These are phyloP conservation scores for Ophiodon elongatus DNA, from an alignment of 2,113 vertebrate genomes.

Conservation along the genomic window DNA sequence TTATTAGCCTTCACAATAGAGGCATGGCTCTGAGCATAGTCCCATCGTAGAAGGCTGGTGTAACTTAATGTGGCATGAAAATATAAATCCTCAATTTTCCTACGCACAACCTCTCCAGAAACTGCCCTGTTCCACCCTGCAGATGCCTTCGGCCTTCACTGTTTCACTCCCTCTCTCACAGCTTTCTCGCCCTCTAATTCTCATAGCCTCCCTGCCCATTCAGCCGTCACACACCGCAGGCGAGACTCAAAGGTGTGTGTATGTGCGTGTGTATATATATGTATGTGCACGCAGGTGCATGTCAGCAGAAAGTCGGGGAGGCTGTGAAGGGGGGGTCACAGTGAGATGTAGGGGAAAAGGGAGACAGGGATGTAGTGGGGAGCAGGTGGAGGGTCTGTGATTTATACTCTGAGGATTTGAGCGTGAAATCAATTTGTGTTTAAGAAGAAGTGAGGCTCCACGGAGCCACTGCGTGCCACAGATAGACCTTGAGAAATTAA, in stretches of 20 bases:
- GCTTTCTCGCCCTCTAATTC: conserved; percentile 34
- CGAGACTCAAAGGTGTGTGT: neutral
- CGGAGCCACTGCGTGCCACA: conserved; percentile 47
- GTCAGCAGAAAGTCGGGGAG: conserved; percentile 9
- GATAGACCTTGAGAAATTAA: conserved; percentile 65
- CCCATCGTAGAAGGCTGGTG: conserved; percentile 61
- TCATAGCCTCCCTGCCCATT: conserved; percentile 31
- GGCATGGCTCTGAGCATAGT: conserved; percentile 53
- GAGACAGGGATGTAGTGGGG: conserved; percentile 24
- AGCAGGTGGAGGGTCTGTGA: conserved; percentile 59
- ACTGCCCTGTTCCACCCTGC: conserved; percentile 62
- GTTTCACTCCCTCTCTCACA: conserved; percentile 53
- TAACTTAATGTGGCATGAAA: conserved; percentile 82
- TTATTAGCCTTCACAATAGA: conserved; percentile 76
- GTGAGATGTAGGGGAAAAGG: conserved; percentile 41
- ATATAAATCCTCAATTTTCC: conserved; percentile 80
- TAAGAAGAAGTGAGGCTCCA: conserved; percentile 57
- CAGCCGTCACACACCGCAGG: conserved; percentile 37
- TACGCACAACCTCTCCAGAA: conserved; percentile 54
- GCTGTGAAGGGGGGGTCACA: neutral
- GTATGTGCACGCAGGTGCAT: conserved; percentile 10
- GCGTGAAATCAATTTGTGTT: conserved; percentile 74
- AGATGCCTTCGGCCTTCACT: conserved; percentile 67
- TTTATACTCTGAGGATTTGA: conserved; percentile 64
- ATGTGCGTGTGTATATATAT: conserved; percentile 16